phyloP scores from a whole-genome alignment of 2,888 invertebrate species.

The Himalopsyche japonica region DNA sequence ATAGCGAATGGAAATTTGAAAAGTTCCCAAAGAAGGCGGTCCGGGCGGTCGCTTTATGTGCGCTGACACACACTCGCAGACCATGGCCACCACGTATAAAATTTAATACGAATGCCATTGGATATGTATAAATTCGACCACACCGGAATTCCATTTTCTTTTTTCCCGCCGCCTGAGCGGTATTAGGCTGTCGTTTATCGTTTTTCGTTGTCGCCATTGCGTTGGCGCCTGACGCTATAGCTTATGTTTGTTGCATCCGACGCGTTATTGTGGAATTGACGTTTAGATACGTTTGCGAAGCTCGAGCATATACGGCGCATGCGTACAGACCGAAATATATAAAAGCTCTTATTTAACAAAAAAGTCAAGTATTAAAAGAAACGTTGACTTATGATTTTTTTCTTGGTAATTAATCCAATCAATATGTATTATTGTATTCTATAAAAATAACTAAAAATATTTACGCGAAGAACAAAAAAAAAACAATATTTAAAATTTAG shows the following conservation, averaged over 20 bases:
- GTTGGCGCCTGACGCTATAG: constrained; percentile 5
- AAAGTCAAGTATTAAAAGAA: no score
- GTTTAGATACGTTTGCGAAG: neutral
- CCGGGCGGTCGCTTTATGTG: neutral
- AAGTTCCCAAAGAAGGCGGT: neutral
- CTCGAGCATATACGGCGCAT: neutral
- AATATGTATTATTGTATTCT: no score
- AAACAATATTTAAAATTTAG: no score
- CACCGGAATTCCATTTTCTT: neutral
- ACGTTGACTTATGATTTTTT: no score
- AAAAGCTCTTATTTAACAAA: no score
- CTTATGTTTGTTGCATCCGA: neutral
- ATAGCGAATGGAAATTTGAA: neutral
- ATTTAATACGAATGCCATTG: neutral
- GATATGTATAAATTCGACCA: neutral
- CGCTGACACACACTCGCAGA: neutral
- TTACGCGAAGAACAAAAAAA: no score
- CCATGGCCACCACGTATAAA: neutral
- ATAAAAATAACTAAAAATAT: no score
- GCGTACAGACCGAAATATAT: neutral
- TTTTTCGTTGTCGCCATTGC: constrained; percentile 15
- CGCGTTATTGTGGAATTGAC: neutral
- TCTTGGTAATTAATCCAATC: no score
- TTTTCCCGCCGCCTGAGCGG: constrained; percentile 1
- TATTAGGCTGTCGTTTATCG: neutral